These are phyloP conservation scores for Athene noctua DNA, from an alignment of 2,113 vertebrate species.

Conservation along the genomic window DNA sequence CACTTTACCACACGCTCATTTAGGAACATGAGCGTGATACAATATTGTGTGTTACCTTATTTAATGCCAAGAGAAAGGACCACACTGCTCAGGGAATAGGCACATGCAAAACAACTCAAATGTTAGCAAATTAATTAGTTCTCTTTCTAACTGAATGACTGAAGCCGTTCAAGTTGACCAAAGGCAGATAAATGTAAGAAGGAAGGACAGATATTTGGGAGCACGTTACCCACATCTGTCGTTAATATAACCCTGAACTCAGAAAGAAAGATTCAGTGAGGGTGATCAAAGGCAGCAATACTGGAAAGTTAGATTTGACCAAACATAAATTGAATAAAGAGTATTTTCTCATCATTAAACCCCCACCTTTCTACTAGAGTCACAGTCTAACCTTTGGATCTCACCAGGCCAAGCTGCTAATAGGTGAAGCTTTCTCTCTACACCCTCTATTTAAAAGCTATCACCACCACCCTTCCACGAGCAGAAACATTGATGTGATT, in stretches of 20 bases:
- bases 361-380: background rate
- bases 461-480: background rate
- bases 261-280: background rate
- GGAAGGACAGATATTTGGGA: background rate
- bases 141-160: background rate
- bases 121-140: background rate
- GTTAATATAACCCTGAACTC: background rate
- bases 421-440: background rate
- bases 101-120: background rate
- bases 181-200: background rate
- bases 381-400: background rate
- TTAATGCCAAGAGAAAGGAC: background rate
- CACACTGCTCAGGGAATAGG: background rate
- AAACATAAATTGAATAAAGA: background rate
- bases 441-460: background rate
- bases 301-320: background rate
- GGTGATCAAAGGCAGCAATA: background rate
- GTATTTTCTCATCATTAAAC: background rate
- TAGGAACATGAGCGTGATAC: background rate
- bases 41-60: background rate
- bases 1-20: background rate
- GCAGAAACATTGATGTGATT: background rate
- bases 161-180: background rate
- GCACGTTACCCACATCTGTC: rapidly evolving
- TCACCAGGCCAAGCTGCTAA: background rate